Conservation (phyloP, 2,113 vertebrate genomes). For the Serilophus lunatus region DNA sequence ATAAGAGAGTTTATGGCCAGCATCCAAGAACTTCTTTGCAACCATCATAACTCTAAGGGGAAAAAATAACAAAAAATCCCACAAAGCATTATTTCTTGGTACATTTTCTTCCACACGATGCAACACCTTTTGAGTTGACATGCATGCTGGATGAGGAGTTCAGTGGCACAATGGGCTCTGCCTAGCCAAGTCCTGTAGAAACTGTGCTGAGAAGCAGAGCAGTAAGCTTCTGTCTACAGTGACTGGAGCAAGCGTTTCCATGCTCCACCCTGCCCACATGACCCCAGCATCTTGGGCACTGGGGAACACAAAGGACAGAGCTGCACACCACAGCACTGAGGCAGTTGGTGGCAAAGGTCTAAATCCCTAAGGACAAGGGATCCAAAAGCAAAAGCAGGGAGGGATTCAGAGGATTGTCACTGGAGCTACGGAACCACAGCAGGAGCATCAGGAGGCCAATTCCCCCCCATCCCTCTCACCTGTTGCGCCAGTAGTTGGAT, state of each 20-base stretch:
- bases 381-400: neutral
- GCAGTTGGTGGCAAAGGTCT: neutral
- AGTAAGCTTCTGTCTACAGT: neutral
- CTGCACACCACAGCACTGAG: neutral
- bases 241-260: neutral
- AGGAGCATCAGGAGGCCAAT: accelerated
- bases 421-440: accelerated
- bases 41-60: constrained; percentile 92
- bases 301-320: neutral
- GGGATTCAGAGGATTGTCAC: neutral
- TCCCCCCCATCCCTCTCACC: constrained; percentile 53
- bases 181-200: neutral
- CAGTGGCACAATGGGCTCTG: neutral
- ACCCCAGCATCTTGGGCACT: neutral
- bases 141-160: neutral
- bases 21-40: constrained; percentile 90
- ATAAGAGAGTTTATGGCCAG: constrained; percentile 86
- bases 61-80: neutral
- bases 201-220: neutral
- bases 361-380: neutral
- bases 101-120: accelerated
- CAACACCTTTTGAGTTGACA: neutral
- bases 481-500: constrained; percentile 99
- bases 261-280: accelerated
- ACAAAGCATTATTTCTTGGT: neutral